These are phyloP conservation scores for Poliocrania exsul DNA, from an alignment of 2,797 vertebrate genomes.

Conservation along the genomic window DNA sequence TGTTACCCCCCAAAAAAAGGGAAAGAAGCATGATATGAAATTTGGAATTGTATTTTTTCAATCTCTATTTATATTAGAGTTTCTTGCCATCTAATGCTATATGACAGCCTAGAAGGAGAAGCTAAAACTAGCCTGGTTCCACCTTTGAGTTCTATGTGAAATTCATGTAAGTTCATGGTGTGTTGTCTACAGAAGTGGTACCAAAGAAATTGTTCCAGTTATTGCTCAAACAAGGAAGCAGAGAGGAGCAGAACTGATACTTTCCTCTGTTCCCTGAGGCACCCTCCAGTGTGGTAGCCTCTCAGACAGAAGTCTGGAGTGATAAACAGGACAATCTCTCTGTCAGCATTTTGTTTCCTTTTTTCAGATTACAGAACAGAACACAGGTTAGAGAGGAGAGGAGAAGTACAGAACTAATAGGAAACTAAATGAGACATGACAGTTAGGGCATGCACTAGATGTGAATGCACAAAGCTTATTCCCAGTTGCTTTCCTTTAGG, in stretches of 20 bases:
- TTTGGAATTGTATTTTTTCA: background rate
- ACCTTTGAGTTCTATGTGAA: background rate
- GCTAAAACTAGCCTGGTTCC: background rate
- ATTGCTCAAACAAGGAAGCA: background rate
- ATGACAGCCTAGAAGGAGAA: background rate
- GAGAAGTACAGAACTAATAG: background rate
- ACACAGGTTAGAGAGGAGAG: background rate
- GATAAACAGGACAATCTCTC: background rate
- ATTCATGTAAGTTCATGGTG: background rate
- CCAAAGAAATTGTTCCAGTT: background rate
- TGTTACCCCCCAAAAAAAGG: background rate
- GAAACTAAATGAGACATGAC: background rate
- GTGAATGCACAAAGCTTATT: background rate
- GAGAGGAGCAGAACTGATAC: background rate
- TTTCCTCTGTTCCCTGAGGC: background rate
- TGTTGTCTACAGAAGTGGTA: background rate
- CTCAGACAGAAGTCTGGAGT: background rate
- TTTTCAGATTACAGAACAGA: background rate
- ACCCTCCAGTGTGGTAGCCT: background rate
- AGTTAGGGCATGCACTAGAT: background rate
- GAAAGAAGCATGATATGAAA: background rate
- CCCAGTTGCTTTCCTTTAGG: background rate
- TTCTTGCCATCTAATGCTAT: background rate
- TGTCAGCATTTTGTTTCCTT: background rate
- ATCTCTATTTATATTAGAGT: background rate